Evolutionary conservation across 2,113 vertebrate genomes (phyloP).

Genomic region (Fukomys damarensis): DNA sequence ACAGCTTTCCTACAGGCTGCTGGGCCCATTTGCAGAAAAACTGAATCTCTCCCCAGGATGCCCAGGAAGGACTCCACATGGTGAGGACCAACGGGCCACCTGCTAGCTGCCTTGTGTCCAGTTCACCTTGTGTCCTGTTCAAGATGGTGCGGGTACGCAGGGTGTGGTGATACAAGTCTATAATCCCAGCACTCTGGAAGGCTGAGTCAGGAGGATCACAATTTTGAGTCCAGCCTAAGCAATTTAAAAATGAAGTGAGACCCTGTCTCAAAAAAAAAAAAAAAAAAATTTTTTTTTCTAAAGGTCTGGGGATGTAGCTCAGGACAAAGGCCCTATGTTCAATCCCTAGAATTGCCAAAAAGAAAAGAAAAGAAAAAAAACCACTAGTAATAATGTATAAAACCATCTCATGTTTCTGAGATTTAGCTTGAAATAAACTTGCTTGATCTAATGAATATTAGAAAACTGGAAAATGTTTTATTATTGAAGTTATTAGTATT

Average conservation of each 20-base stretch:
- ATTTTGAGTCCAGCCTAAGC: not conserved
- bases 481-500: slow-evolving; percentile 9
- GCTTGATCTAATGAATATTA: slow-evolving; percentile 50
- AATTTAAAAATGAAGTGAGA: not conserved
- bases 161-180: not conserved
- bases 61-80: slow-evolving; percentile 37
- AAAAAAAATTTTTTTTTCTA: not conserved
- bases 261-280: not conserved
- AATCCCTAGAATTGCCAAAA: not conserved
- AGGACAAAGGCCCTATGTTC: not conserved
- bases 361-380: not conserved
- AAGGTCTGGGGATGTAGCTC: not conserved
- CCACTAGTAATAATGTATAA: slow-evolving; percentile 49
- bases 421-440: slow-evolving; percentile 72
- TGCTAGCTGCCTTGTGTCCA: not conserved
- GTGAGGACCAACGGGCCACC: slow-evolving; percentile 55
- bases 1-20: not conserved
- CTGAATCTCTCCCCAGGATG: not conserved
- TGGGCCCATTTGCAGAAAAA: not conserved
- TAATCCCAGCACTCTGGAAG: not conserved
- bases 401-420: slow-evolving; percentile 74
- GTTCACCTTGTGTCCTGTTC: slow-evolving; percentile 49
- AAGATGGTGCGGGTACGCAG: not conserved
- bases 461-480: slow-evolving; percentile 61
- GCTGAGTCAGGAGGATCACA: not conserved